Evolutionary conservation across 1,140 invertebrate genomes (phyloP).

Genomic region (Drosophila hydei): DNA sequence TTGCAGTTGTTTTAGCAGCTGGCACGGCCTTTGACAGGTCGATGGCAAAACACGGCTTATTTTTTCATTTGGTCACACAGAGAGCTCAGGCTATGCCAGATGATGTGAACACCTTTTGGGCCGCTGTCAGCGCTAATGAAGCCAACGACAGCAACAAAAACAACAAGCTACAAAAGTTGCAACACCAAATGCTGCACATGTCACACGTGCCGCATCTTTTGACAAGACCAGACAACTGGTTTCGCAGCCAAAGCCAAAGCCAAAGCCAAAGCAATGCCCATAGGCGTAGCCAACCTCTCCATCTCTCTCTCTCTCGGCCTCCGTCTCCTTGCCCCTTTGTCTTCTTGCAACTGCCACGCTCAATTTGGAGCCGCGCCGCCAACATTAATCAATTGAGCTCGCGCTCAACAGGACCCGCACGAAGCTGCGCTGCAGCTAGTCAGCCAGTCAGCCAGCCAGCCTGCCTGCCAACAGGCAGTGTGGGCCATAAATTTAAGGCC

Average conservation of each 20-base stretch:
- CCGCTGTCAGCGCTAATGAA: constrained; percentile 71
- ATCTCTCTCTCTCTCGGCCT: not conserved
- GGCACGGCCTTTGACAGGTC: constrained; percentile 34
- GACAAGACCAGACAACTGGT: constrained; percentile 41
- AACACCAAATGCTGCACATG: constrained; percentile 36
- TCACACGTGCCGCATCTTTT: constrained; percentile 49
- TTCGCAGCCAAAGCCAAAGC: constrained; percentile 6
- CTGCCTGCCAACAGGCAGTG: constrained; percentile 8
- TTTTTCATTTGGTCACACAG: constrained; percentile 7
- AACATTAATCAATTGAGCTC: constrained; percentile 75
- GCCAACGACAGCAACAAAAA: constrained; percentile 24
- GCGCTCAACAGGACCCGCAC: constrained; percentile 25
- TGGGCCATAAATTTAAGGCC: constrained; percentile 61
- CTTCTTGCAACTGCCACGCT: constrained; percentile 7
- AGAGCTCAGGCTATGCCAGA: not conserved
- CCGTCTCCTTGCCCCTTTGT: not conserved
- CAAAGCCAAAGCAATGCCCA: not conserved
- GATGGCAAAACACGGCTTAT: constrained; percentile 6
- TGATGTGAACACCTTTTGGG: constrained; percentile 58
- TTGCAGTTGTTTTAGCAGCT: not conserved
- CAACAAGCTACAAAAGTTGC: constrained; percentile 18
- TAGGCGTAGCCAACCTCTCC: not conserved
- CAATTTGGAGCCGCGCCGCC: constrained; percentile 52
- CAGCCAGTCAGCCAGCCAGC: not conserved
- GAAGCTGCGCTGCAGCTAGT: constrained; percentile 2